These are phyloP conservation scores for Volucella inflata DNA, from an alignment of 2,888 invertebrate genomes.

Conservation along the genomic window DNA sequence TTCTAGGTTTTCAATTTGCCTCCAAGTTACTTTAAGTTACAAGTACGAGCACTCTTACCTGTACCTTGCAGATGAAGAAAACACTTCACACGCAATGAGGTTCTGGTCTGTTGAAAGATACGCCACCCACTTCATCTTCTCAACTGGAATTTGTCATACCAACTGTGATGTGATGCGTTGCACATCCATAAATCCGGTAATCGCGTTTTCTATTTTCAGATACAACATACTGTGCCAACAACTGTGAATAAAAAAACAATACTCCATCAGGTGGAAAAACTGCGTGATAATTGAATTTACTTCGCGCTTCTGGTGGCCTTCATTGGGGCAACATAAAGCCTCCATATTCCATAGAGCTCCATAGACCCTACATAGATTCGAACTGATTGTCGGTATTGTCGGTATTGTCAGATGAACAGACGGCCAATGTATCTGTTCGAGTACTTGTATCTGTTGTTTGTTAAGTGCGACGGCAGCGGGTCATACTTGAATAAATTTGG, in stretches of 20 bases:
- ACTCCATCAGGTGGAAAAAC: slow-evolving; percentile 54
- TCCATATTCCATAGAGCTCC: slow-evolving; percentile 14
- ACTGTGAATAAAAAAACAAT: slow-evolving; percentile 15
- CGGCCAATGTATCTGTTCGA: neutral
- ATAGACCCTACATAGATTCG: too few species aligned
- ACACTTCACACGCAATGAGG: too few species aligned
- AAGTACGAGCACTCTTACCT: slow-evolving; percentile 14
- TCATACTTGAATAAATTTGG: slow-evolving; percentile 33
- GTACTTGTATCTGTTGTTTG: slow-evolving; percentile 29
- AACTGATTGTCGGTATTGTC: slow-evolving; percentile 17
- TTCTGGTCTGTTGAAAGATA: too few species aligned
- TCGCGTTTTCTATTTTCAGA: slow-evolving; percentile 14
- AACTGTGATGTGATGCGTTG: slow-evolving; percentile 6
- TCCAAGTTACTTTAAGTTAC: slow-evolving; percentile 10
- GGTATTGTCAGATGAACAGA: neutral
- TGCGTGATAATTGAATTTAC: slow-evolving; percentile 37
- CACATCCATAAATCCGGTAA: slow-evolving; percentile 36
- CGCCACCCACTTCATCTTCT: neutral
- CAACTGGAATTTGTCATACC: neutral
- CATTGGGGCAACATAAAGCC: neutral
- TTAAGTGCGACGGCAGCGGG: slow-evolving; percentile 11
- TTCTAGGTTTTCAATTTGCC: slow-evolving; percentile 48
- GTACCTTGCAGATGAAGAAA: neutral
- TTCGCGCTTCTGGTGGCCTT: neutral
- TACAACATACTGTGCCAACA: neutral